Conservation (phyloP, 2,113 vertebrate genomes). For the Lycaon pictus region DNA sequence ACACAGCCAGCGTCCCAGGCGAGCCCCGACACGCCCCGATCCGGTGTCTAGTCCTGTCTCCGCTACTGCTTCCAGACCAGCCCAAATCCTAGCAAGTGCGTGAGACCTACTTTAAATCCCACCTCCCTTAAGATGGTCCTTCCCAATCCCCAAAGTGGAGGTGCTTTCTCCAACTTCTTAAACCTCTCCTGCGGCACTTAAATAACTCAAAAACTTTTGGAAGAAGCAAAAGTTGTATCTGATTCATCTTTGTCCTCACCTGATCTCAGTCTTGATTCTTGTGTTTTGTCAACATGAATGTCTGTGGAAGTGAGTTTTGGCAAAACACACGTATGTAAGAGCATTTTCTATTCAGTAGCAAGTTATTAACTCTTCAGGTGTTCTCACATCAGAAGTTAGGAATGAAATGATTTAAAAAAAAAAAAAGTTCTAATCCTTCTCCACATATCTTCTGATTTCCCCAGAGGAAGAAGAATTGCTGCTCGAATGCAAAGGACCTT, state of each 20-base stretch:
- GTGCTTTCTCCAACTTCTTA: neutral
- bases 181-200: neutral
- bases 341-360: neutral
- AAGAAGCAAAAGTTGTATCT: neutral
- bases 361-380: neutral
- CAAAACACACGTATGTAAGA: neutral
- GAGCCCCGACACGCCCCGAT: rapidly evolving
- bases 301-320: neutral
- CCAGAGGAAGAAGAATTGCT: conserved; percentile 75
- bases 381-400: neutral
- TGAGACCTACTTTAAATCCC: neutral
- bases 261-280: neutral
- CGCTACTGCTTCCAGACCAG: rapidly evolving
- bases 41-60: neutral
- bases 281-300: neutral
- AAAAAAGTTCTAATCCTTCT: conserved; percentile 2
- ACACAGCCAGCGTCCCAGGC: no score
- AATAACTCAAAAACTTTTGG: neutral
- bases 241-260: neutral
- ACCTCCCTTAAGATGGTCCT: neutral
- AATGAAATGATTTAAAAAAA: neutral
- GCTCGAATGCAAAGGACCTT: conserved; percentile 59
- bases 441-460: conserved; percentile 62
- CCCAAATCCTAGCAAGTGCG: neutral
- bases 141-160: neutral